phyloP scores from a whole-genome alignment of 2,888 invertebrate species.

The Aphodius granarius region DNA sequence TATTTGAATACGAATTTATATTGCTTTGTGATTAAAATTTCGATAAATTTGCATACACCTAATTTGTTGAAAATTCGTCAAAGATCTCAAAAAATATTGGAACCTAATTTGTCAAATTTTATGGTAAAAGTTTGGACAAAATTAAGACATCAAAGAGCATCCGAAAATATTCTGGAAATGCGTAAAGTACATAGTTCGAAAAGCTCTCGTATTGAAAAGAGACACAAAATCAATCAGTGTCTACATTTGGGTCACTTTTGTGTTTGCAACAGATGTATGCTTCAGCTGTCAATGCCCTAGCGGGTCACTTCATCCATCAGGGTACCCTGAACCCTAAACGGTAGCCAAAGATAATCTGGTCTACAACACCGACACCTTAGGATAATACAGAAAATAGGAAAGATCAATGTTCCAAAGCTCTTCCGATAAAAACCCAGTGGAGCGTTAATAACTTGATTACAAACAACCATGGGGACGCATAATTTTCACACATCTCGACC shows the following conservation, averaged over 20 bases:
- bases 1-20: too few relatives aligned
- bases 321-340: neutral
- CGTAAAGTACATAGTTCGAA: neutral
- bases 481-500: constrained; percentile 2
- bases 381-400: neutral
- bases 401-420: neutral
- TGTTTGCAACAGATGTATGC: constrained; percentile 7
- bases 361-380: constrained; percentile 1
- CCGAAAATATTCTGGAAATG: neutral
- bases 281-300: constrained; percentile 13
- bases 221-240: constrained; percentile 17
- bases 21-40: too few relatives aligned
- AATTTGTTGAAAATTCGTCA: too few relatives aligned
- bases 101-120: too few relatives aligned
- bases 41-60: too few relatives aligned
- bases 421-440: neutral
- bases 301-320: neutral
- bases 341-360: neutral
- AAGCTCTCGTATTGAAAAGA: neutral
- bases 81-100: too few relatives aligned
- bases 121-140: neutral
- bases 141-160: neutral
- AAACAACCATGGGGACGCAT: constrained; percentile 1
- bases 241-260: constrained; percentile 15
- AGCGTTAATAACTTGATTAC: constrained; percentile 12